These are phyloP conservation scores for Drosophila miranda DNA, from an alignment of 1,140 invertebrate genomes.

Conservation along the genomic window DNA sequence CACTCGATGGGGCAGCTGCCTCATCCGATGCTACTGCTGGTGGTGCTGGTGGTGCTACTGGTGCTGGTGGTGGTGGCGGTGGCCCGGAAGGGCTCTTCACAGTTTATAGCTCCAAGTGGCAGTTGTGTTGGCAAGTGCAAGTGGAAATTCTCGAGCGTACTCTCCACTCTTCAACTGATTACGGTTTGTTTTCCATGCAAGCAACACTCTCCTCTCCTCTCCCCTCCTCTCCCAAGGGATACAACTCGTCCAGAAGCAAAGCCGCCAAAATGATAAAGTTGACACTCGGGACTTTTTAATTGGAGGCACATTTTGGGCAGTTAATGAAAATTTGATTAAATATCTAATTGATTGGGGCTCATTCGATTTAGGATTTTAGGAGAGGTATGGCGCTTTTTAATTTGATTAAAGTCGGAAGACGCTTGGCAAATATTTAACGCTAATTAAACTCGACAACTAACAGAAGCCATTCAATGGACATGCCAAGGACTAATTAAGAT, in stretches of 20 bases:
- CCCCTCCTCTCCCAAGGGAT: not conserved
- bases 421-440: constrained; percentile 59
- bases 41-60: constrained; percentile 13
- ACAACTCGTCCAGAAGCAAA: constrained; percentile 7
- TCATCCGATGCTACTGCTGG: constrained; percentile 17
- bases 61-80: constrained; percentile 41
- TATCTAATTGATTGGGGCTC: constrained; percentile 40
- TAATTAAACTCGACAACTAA: constrained; percentile 76
- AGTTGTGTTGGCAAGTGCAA: constrained; percentile 71
- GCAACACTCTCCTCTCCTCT: constrained; percentile 17
- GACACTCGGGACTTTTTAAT: constrained; percentile 54
- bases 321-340: constrained; percentile 71
- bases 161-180: constrained; percentile 63
- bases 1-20: constrained; percentile 68
- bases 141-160: constrained; percentile 72
- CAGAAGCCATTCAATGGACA: constrained; percentile 75
- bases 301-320: constrained; percentile 16
- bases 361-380: constrained; percentile 2
- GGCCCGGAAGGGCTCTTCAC: constrained; percentile 70
- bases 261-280: constrained; percentile 58
- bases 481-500: constrained; percentile 80
- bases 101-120: constrained; percentile 77
- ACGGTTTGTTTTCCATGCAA: constrained; percentile 72
- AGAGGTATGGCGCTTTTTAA: constrained; percentile 52
- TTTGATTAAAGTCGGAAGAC: constrained; percentile 71